A percentile compares a stretch with the other conserved stretches of the same genome.
Evolutionary conservation across 2,888 invertebrate genomes (phyloP).

Genomic region (Dasypogon diadema): DNA sequence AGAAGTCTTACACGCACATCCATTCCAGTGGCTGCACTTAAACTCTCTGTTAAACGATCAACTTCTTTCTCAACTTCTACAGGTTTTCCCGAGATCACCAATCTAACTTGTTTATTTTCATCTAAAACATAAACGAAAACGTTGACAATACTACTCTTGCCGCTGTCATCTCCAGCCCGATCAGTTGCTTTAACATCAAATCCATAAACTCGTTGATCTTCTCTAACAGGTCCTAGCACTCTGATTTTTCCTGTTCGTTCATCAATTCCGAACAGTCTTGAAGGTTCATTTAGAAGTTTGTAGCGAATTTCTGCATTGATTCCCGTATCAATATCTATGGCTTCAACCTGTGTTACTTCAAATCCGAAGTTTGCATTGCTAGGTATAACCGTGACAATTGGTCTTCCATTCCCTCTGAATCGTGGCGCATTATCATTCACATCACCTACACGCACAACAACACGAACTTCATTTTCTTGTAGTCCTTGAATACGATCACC

Average conservation of each 20-base stretch:
- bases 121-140: conserved; percentile 89
- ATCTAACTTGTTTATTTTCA: conserved; percentile 82
- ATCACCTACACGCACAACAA: conserved; percentile 82
- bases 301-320: conserved; percentile 84
- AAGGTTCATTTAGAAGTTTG: conserved; percentile 82
- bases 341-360: conserved; percentile 82
- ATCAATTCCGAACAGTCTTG: conserved; percentile 82
- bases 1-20: conserved; percentile 83
- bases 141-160: conserved; percentile 85
- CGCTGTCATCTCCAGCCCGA: conserved; percentile 82
- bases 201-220: conserved; percentile 83
- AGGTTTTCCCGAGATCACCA: conserved; percentile 82
- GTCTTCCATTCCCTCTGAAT: conserved; percentile 80
- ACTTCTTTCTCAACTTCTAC: conserved; percentile 80
- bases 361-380: conserved; percentile 85
- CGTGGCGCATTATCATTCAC: conserved; percentile 86
- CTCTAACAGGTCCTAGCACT: conserved; percentile 77
- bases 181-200: conserved; percentile 92
- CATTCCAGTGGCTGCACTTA: conserved; percentile 81
- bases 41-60: conserved; percentile 76
- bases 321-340: conserved; percentile 81
- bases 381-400: conserved; percentile 85
- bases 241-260: conserved; percentile 81
- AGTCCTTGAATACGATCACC: conserved; percentile 80
- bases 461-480: conserved; percentile 82